A percentile compares a stretch with the other conserved stretches of the same genome.
Conservation (phyloP, 2,888 invertebrate species). For the Luperina testacea region DNA sequence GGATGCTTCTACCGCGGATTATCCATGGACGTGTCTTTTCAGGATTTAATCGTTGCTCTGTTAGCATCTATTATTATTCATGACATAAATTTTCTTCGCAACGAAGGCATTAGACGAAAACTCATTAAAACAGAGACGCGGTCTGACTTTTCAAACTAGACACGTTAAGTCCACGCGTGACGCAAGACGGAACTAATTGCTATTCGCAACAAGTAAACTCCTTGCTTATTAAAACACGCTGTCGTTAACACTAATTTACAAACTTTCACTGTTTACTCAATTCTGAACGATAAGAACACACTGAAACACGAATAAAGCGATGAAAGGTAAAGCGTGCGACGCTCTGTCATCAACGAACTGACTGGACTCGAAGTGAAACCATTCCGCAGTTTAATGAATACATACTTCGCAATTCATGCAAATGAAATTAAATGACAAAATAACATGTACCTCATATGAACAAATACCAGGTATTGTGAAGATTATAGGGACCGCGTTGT, state of each 20-base stretch:
- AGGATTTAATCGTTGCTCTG: conserved; percentile 86
- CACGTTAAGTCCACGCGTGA: conserved; percentile 90
- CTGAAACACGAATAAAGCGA: conserved; percentile 41
- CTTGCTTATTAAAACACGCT: conserved; percentile 86
- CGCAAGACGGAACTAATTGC: conserved; percentile 84
- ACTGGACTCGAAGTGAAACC: background rate
- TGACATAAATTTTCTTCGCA: conserved; percentile 88
- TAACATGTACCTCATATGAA: conserved; percentile 24
- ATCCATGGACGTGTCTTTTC: conserved; percentile 84
- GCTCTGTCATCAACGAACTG: conserved; percentile 23
- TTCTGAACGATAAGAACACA: conserved; percentile 59
- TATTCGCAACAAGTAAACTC: conserved; percentile 83
- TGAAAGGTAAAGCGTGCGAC: conserved; percentile 13
- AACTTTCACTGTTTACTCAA: conserved; percentile 73
- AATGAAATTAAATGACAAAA: conserved; percentile 39
- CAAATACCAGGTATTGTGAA: conserved; percentile 42
- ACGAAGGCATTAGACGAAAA: conserved; percentile 89
- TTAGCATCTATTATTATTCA: conserved; percentile 88
- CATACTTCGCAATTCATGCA: conserved; percentile 20
- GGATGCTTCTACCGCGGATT: conserved; percentile 84
- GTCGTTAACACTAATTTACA: conserved; percentile 84
- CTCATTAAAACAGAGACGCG: conserved; percentile 89
- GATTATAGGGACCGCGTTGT: conserved; percentile 32
- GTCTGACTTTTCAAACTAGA: conserved; percentile 89
- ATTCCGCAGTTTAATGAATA: conserved; percentile 20